A percentile compares a stretch with the other conserved stretches of the same genome.
Conservation (phyloP, 1,140 invertebrate genomes). For the Microplitis mediator region DNA sequence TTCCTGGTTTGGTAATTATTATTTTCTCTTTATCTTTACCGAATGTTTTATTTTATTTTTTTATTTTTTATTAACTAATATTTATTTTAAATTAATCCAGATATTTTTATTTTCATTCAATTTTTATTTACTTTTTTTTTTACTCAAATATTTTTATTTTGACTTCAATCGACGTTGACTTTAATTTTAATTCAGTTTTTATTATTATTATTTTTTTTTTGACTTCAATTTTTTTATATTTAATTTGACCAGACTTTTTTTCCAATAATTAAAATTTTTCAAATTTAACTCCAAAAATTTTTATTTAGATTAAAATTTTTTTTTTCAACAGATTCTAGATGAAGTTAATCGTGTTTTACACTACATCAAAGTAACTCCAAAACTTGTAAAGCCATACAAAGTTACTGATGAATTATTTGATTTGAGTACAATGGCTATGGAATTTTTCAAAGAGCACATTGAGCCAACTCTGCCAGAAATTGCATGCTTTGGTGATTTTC, state of each 20-base stretch:
- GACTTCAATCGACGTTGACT: too few relatives aligned
- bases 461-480: slow-evolving; percentile 86
- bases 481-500: slow-evolving; percentile 83
- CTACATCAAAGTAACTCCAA: slow-evolving; percentile 82
- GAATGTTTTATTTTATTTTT: background rate
- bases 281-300: background rate
- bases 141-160: too few relatives aligned
- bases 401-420: slow-evolving; percentile 92
- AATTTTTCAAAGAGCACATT: slow-evolving; percentile 90
- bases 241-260: background rate
- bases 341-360: slow-evolving; percentile 82
- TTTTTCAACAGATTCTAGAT: slow-evolving; percentile 65
- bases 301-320: background rate
- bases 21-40: background rate
- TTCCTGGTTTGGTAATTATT: slow-evolving; percentile 79
- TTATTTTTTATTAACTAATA: background rate
- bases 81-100: background rate
- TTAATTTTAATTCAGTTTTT: too few relatives aligned
- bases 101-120: too few relatives aligned
- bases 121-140: too few relatives aligned
- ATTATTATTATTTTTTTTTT: too few relatives aligned
- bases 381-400: slow-evolving; percentile 81
- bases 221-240: too few relatives aligned
- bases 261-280: too few relatives aligned
- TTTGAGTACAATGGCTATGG: slow-evolving; percentile 91